Evolutionary conservation across 2,113 vertebrate genomes (phyloP).

Genomic region (Pseudolaguvia tuberculata): DNA sequence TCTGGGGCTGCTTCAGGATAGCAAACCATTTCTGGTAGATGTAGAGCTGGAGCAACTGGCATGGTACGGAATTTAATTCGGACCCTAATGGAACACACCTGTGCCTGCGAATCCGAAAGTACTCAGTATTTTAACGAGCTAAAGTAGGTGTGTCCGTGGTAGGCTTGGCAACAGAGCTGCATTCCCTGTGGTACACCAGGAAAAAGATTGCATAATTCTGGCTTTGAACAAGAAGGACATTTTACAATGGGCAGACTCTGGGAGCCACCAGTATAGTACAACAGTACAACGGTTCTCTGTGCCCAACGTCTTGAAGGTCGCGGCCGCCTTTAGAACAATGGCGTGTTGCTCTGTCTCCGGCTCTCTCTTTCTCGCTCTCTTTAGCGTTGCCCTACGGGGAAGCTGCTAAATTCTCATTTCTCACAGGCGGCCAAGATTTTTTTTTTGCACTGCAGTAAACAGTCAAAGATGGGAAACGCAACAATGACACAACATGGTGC

Average conservation of each 20-base stretch:
- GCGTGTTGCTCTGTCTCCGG: no score
- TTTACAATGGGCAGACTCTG: constrained; percentile 24
- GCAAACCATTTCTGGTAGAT: not conserved
- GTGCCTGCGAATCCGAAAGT: constrained; percentile 4
- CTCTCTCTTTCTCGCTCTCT: no score
- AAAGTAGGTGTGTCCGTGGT: constrained; percentile 16
- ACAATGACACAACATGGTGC: no score
- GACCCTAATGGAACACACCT: constrained; percentile 26
- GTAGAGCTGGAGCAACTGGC: constrained; percentile 7
- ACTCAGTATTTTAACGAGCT: constrained; percentile 30
- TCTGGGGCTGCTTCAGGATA: not conserved
- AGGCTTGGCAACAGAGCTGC: constrained; percentile 16
- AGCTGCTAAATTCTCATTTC: no score
- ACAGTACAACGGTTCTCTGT: not conserved
- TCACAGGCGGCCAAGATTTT: no score
- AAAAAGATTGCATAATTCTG: constrained; percentile 34
- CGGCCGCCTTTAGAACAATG: no score
- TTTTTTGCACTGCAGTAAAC: no score
- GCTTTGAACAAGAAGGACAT: constrained; percentile 29
- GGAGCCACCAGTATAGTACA: not conserved
- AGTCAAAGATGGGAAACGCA: no score
- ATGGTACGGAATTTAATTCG: not conserved
- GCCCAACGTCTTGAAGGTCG: not conserved
- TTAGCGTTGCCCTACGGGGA: no score
- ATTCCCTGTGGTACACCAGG: constrained; percentile 25